Conservation (phyloP, 2,797 vertebrate genomes). For the Paratrypauchen microcephalus region DNA sequence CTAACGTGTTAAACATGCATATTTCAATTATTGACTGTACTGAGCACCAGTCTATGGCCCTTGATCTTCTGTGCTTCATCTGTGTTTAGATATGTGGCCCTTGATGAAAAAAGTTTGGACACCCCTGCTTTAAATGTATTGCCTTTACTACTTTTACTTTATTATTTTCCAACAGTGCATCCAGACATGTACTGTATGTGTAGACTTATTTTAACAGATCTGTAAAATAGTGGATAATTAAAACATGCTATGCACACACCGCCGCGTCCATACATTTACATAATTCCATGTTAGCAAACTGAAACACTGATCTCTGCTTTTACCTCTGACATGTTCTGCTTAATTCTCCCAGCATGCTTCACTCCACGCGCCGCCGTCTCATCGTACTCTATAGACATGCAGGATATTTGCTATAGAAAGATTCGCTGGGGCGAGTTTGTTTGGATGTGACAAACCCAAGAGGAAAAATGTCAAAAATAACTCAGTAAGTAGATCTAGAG, state of each 20-base stretch:
- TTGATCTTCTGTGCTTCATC: too few species aligned
- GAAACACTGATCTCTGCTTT: slow-evolving; percentile 5
- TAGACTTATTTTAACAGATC: slow-evolving; percentile 20
- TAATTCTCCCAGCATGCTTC: slow-evolving; percentile 33
- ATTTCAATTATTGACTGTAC: too few species aligned
- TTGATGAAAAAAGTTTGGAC: too few species aligned
- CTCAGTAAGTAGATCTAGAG: too few species aligned
- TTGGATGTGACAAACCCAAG: neutral
- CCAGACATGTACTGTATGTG: too few species aligned
- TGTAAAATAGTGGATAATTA: slow-evolving; percentile 30
- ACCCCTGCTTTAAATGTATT: too few species aligned
- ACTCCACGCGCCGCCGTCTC: slow-evolving; percentile 2
- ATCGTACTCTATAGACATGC: slow-evolving; percentile 12
- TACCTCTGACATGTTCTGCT: slow-evolving; percentile 27
- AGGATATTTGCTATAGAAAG: neutral
- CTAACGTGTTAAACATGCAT: too few species aligned
- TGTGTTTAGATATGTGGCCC: too few species aligned
- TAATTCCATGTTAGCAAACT: slow-evolving; percentile 37
- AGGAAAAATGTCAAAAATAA: too few species aligned
- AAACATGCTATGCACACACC: neutral
- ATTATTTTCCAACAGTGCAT: too few species aligned
- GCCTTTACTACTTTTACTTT: too few species aligned
- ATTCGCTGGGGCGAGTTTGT: neutral
- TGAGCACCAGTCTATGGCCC: too few species aligned
- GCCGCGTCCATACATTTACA: slow-evolving; percentile 24